phyloP scores from a whole-genome alignment of 2,888 invertebrate genomes.

The Patella ulyssiponensis region DNA sequence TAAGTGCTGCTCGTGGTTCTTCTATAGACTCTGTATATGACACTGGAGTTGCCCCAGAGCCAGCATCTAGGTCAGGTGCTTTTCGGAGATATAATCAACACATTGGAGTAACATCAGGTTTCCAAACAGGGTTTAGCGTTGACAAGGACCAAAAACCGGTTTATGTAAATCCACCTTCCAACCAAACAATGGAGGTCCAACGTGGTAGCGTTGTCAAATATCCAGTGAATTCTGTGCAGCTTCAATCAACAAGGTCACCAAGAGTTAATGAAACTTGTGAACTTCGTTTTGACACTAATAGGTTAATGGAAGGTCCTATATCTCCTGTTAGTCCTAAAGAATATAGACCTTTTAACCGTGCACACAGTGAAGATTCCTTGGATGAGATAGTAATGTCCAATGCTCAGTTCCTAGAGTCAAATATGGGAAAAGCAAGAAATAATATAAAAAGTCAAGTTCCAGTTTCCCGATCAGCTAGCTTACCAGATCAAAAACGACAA shows the following conservation, averaged over 20 bases:
- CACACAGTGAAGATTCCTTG: conserved; percentile 60
- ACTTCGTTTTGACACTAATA: conserved; percentile 32
- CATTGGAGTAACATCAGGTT: neutral
- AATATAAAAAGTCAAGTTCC: conserved; percentile 20
- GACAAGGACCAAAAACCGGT: conserved; percentile 14
- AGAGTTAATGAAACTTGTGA: conserved; percentile 41
- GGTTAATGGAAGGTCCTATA: conserved; percentile 28
- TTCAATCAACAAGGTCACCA: conserved; percentile 6
- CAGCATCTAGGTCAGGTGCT: conserved; percentile 8
- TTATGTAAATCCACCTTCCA: conserved; percentile 27
- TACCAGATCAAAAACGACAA: conserved; percentile 36
- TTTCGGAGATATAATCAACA: neutral
- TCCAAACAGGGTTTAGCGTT: neutral
- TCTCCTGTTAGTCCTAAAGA: conserved; percentile 25
- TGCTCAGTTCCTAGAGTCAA: conserved; percentile 63
- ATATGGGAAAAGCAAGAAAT: conserved; percentile 51
- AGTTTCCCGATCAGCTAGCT: conserved; percentile 39
- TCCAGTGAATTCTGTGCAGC: neutral
- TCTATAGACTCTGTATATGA: conserved; percentile 39
- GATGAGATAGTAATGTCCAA: conserved; percentile 65
- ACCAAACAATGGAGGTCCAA: conserved; percentile 29
- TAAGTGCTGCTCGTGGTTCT: conserved; percentile 31
- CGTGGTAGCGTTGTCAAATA: conserved; percentile 26
- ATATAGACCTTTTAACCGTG: conserved; percentile 25
- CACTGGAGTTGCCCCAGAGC: conserved; percentile 15